Conservation (phyloP, 1,140 invertebrate species). For the Aphelinus atriplicis region DNA sequence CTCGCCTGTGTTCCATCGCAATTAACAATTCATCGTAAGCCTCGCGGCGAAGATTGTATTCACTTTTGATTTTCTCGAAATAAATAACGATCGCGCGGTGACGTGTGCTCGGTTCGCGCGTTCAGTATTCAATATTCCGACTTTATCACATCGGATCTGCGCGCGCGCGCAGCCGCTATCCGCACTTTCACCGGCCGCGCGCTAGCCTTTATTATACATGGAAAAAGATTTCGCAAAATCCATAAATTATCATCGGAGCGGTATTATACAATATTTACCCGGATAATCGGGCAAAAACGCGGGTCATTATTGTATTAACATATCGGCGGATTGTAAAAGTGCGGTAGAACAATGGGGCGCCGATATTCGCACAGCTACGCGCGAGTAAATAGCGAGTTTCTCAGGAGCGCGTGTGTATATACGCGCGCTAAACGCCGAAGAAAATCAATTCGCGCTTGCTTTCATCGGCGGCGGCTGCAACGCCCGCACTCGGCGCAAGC, state of each 20-base stretch:
- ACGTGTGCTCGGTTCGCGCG: too few relatives aligned
- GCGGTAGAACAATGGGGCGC: neutral
- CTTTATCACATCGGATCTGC: neutral
- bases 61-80: too few relatives aligned
- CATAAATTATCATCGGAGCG: conserved; percentile 8
- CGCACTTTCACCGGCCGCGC: too few relatives aligned
- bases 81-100: too few relatives aligned
- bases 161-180: neutral
- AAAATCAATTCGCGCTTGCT: conserved; percentile 15
- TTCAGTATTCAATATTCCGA: too few relatives aligned
- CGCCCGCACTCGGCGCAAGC: neutral
- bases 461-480: neutral
- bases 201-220: too few relatives aligned
- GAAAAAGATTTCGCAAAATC: conserved; percentile 11
- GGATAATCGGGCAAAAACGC: neutral
- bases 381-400: conserved; percentile 1
- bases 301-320: neutral
- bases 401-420: too few relatives aligned
- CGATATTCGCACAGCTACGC: neutral
- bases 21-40: neutral
- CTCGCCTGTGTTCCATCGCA: too few relatives aligned
- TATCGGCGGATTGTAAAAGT: neutral
- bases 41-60: neutral
- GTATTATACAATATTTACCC: conserved; percentile 18
- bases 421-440: conserved; percentile 12